Conservation (phyloP, 2,888 invertebrate species). For the Agapetus fuscipes region DNA sequence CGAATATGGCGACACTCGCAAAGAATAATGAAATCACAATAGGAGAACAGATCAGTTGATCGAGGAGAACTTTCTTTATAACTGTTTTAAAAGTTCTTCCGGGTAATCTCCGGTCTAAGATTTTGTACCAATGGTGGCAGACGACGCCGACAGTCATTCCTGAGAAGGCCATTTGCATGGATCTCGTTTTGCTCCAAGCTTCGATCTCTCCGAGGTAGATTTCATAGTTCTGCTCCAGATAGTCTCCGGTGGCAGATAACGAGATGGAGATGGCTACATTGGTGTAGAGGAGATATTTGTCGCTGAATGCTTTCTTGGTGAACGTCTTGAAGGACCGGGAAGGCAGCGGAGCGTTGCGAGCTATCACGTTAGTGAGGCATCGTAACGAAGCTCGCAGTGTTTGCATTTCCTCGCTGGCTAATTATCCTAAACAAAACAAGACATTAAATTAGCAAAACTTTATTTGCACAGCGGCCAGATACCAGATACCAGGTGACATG, state of each 20-base stretch:
- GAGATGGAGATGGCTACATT: conserved; percentile 68
- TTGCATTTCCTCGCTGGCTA: conserved; percentile 13
- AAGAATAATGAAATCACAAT: conserved; percentile 70
- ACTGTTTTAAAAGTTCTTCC: conserved; percentile 57
- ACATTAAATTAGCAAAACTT: not conserved
- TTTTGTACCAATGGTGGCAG: conserved; percentile 80
- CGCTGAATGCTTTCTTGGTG: conserved; percentile 39
- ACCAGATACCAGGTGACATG: too few species aligned
- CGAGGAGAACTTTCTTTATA: conserved; percentile 67
- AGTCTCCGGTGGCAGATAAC: conserved; percentile 70
- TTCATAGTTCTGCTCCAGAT: conserved; percentile 74
- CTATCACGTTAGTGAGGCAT: conserved; percentile 7
- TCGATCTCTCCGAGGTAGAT: conserved; percentile 45
- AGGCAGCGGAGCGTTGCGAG: conserved; percentile 12
- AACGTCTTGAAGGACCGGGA: conserved; percentile 8
- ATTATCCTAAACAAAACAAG: conserved; percentile 14
- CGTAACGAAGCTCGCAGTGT: conserved; percentile 12
- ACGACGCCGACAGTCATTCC: conserved; percentile 69
- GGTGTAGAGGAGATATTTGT: conserved; percentile 64
- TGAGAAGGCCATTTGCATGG: conserved; percentile 65
- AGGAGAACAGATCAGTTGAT: conserved; percentile 80
- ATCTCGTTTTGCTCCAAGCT: conserved; percentile 50
- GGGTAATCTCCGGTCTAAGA: conserved; percentile 61
- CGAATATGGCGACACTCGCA: conserved; percentile 61
- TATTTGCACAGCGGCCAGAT: not conserved